These are phyloP conservation scores for Acholoe squamosa DNA, from an alignment of 2,888 invertebrate genomes.

Conservation along the genomic window DNA sequence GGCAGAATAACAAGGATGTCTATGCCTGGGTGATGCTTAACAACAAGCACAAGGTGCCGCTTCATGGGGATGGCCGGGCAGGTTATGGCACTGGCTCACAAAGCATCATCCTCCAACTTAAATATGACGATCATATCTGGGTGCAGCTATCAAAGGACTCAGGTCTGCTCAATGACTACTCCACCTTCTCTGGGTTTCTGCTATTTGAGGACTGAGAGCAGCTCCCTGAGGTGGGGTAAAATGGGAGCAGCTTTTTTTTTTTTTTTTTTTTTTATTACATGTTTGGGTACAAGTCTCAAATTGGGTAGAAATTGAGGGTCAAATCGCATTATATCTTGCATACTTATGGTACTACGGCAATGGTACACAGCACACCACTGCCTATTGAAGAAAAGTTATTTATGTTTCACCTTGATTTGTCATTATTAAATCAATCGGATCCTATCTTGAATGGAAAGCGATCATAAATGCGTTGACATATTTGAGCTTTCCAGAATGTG, in stretches of 20 bases:
- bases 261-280: too few species aligned
- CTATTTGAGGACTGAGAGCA: constrained; percentile 74
- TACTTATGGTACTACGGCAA: too few species aligned
- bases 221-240: background rate
- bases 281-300: too few species aligned
- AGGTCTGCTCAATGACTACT: constrained; percentile 80
- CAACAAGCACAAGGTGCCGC: constrained; percentile 79
- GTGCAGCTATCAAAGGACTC: constrained; percentile 80
- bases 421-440: too few species aligned
- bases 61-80: constrained; percentile 81
- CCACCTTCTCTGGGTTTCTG: constrained; percentile 81
- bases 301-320: too few species aligned
- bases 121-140: constrained; percentile 80
- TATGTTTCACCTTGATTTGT: too few species aligned
- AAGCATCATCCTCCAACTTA: constrained; percentile 78
- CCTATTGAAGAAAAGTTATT: too few species aligned
- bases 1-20: constrained; percentile 79
- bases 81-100: constrained; percentile 82
- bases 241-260: background rate
- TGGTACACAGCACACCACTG: too few species aligned
- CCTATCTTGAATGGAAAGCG: too few species aligned
- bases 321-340: too few species aligned
- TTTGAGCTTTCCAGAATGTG: too few species aligned
- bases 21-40: constrained; percentile 82
- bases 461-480: too few species aligned